Base-by-base conservation (phyloP, 2,888 invertebrate species). In the Cheilosia vulpina region DNA sequence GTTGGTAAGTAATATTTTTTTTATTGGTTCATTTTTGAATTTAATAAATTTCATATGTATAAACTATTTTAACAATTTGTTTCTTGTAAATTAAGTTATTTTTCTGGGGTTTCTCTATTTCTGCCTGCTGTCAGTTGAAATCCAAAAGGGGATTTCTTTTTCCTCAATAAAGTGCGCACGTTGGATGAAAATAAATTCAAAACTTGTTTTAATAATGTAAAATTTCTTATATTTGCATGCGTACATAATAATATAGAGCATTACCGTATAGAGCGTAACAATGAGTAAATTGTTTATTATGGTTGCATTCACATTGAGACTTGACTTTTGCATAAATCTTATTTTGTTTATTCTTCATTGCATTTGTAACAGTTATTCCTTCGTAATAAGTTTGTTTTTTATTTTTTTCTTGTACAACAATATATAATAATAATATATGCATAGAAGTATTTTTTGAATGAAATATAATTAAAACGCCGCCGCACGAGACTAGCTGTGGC, bases 391-490 rank as follows among this genome's bases (percentile, higher is more conserved):
- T 60, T 55, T 27, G 21, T 55, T 58, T 6, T 60, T 55, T 27
- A 2, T 55, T 58, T 6, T 34, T 60, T 43, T 72, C 66, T 75
- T 71, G 66, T 80, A 81, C 52, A 81, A 81, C 85, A 81, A 60
- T 81, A 71, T 57, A 62, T 66, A 78, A 72, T 66, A 78, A 72
- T 77, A 65, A 81, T 65, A 55, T 47, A 47, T 55, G 63, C 47
- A 27, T 55, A 53, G 53, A 62, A 65, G 1, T 52, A 24, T 52
- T 19, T 52, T 21, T 21, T 21, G 11, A 52, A 52, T 52, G 24
- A 52, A 52, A 52, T 11, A 13, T 21, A 13, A 21, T 21, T 21
- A 84, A 84, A 80, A 65, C 34, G 19, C 15, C 11, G 9, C 38
- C 53, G 38, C 53, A 6, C 31, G 53, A 21, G 50, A 66, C 52